Base-by-base conservation (phyloP, 2,888 invertebrate genomes). In the Diarsia mendica region DNA sequence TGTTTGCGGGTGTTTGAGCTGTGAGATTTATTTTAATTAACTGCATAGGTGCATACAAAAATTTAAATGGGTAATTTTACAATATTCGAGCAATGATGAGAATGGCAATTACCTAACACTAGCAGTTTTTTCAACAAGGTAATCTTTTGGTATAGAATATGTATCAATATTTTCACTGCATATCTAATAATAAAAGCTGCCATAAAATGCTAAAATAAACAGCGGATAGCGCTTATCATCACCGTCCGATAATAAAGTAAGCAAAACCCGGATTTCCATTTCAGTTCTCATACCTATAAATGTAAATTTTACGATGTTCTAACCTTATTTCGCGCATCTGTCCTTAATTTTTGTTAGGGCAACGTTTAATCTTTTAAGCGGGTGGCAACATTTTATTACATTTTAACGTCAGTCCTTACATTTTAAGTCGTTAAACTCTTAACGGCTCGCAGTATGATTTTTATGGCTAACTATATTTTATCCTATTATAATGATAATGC, bases 401-500 rank as follows among this genome's bases (percentile, higher is more conserved):
- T 85, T 90, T 93, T 94, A 93, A 93, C 92, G 90, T 88, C 85
- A 89, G 89, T 89, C 86, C 91, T 93, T 91, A 92, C 89, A 92
- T 89, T 93, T 91, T 65, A 85, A 81, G 87, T 91, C 93, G 90
- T 95, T 91, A 95, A 95, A 90, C 80, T 86, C 91, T 92, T 91
- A 90, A 94, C 88, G 90, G 89, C 88, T 87, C 75, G 87, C 90
- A 92, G 90, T 89, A 88, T 90, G 88, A 92, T 91, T 95, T 95
- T 95, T 94, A 95, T 86, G 90, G 89, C 87, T 86, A 84, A 78
- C 87, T 88, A 89, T 95, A 95, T 93, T 92, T 95, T 90, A 94
- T 89, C 86, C 91, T 91, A 93, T 95, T 95, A 92, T 92, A 79
- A 91, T 92, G 64, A 75, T 77, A 86, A 84, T 85, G 55, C 63